Percentiles rank a stretch among this genome's conserved stretches.
These are phyloP conservation scores for Patella caerulea DNA, from an alignment of 2,888 invertebrate species.

Conservation along the genomic window DNA sequence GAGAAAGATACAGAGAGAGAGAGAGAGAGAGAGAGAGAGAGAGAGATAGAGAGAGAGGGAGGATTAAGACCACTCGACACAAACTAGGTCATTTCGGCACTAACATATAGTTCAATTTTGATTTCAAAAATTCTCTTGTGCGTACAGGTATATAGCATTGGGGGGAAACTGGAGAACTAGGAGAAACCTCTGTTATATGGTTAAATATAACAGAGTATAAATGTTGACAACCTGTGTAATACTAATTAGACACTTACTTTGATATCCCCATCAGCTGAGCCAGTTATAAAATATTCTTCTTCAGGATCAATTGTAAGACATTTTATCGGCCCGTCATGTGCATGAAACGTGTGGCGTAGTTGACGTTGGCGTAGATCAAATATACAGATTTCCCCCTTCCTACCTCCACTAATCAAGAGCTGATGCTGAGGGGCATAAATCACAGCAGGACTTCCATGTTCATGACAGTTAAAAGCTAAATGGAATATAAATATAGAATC, in stretches of 20 bases:
- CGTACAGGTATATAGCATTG: too few relatives aligned
- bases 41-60: too few relatives aligned
- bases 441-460: slow-evolving; percentile 89
- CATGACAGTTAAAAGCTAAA: slow-evolving; percentile 92
- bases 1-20: too few relatives aligned
- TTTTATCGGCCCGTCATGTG: slow-evolving; percentile 94
- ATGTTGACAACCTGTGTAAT: too few relatives aligned
- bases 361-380: slow-evolving; percentile 94
- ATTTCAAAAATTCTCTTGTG: too few relatives aligned
- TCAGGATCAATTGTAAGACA: slow-evolving; percentile 94
- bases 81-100: too few relatives aligned
- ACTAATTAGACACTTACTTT: slow-evolving; percentile 68
- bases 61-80: too few relatives aligned
- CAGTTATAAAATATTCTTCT: slow-evolving; percentile 97
- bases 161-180: neutral
- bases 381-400: slow-evolving; percentile 92
- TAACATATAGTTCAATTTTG: too few relatives aligned
- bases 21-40: slow-evolving; percentile 15
- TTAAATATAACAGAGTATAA: too few relatives aligned
- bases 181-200: too few relatives aligned
- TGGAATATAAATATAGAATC: too few relatives aligned
- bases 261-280: slow-evolving; percentile 77
- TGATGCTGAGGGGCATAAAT: slow-evolving; percentile 94
- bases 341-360: slow-evolving; percentile 76
- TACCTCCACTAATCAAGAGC: slow-evolving; percentile 94